Evolutionary conservation across 2,888 invertebrate genomes (phyloP), one percentile per base, ranked within the genome.

Genomic region (Cryptus armator): DNA sequence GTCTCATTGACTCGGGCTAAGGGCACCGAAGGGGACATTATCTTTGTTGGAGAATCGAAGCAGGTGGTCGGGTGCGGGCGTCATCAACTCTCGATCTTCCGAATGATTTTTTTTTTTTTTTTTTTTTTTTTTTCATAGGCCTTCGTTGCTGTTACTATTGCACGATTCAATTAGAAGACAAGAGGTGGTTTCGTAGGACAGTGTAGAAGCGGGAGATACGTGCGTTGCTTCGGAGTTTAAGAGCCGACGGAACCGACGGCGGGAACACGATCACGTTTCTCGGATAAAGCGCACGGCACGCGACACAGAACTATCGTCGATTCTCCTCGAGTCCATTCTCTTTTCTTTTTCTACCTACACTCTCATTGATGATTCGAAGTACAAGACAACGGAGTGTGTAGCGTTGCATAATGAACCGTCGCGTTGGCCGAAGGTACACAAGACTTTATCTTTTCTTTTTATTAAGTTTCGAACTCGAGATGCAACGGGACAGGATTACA

Each of bases 281-380:
- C 53, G 67, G 82, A 72, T 37, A 75, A 76, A 79, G 83, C 79
- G 81, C 86, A 86, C 88, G 91, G 90, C 91, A 91, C 90, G 90
- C 90, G 91, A 91, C 91, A 90, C 89, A 78, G 70, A 56, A 44
- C 62, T n/a, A 85, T 78, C 70, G 68, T 56, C 77, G 37, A 56
- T 78, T 78, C 64, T 74, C 10, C 19, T 53, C 56, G 70, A 12
- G 81, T 19, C 29, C 6, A 37, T 59, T 59, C 29, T 66, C 19
- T 6, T 59, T 37, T 46, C 16, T 53, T 53, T 37, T 32, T 56
- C 43, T 51, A 9, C 43, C 53, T 56, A 29, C 37, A 70, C 46
- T 83, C 88, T 90, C 90, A 91, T 91, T 91, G 90, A 72, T 85
- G 87, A 92, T 92, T 89, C 91, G 86, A 86, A 84, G 86, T 86